A percentile compares a stretch with the other conserved stretches of the same genome.
Evolutionary conservation across 2,888 invertebrate genomes (phyloP).

Genomic region (Octodonta nipae): DNA sequence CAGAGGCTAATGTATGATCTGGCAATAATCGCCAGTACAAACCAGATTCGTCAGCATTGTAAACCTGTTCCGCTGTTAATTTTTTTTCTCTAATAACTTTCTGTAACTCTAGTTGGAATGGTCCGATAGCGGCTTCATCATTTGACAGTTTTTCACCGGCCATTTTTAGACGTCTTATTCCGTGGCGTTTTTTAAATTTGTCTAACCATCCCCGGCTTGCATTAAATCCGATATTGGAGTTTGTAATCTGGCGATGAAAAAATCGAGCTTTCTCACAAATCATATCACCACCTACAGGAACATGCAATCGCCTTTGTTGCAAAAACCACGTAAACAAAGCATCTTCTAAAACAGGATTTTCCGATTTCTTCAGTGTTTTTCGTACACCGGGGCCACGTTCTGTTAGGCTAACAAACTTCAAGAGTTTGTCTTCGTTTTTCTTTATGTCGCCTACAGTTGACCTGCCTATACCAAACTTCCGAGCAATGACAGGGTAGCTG

Average conservation of each 20-base stretch:
- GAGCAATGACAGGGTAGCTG: too few species aligned
- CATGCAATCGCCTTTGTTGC: neutral
- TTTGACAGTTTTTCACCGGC: slow-evolving; percentile 16
- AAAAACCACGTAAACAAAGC: slow-evolving; percentile 1
- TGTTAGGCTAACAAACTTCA: too few species aligned
- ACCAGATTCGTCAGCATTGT: slow-evolving; percentile 16
- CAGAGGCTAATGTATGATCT: slow-evolving; percentile 9
- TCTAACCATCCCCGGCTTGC: slow-evolving; percentile 16
- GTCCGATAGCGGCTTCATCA: slow-evolving; percentile 10
- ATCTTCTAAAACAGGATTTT: neutral
- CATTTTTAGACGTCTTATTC: slow-evolving; percentile 14
- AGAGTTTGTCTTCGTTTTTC: too few species aligned
- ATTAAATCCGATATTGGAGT: too few species aligned
- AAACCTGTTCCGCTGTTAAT: slow-evolving; percentile 11
- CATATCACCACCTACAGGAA: neutral
- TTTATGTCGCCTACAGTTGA: too few species aligned
- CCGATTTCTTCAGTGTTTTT: neutral
- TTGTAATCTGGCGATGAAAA: too few species aligned
- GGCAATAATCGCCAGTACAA: slow-evolving; percentile 14
- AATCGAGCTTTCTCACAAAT: too few species aligned
- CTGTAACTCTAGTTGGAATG: slow-evolving; percentile 9
- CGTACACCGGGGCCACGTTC: neutral
- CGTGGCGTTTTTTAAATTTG: slow-evolving; percentile 15
- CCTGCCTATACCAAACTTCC: too few species aligned
- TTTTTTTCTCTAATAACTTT: slow-evolving; percentile 8